phyloP scores from a whole-genome alignment of 2,888 invertebrate species.

The Tipula lateralis region DNA sequence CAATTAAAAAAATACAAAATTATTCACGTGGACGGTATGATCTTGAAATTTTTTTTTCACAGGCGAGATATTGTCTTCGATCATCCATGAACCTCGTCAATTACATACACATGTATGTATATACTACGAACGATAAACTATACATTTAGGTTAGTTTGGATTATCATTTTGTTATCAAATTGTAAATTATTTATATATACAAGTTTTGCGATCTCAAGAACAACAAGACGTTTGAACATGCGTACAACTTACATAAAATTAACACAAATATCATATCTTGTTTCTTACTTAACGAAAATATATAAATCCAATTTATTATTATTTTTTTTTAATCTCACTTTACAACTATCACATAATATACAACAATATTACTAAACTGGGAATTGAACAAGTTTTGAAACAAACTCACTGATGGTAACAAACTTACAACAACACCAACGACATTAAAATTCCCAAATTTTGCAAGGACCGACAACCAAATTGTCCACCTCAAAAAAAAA shows the following conservation, averaged over 20 bases:
- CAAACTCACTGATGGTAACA: not conserved
- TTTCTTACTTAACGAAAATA: conserved; percentile 29
- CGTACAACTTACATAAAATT: not conserved
- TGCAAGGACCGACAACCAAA: not conserved
- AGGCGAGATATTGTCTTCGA: too few relatives aligned
- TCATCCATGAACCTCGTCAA: not conserved
- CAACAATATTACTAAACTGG: not conserved
- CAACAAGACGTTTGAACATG: not conserved
- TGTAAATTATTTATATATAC: not conserved
- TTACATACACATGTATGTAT: too few relatives aligned
- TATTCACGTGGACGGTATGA: not conserved
- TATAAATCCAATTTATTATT: not conserved
- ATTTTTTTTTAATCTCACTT: not conserved
- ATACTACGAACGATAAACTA: too few relatives aligned
- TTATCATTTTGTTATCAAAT: not conserved
- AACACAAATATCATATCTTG: not conserved
- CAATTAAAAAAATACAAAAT: not conserved
- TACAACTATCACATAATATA: not conserved
- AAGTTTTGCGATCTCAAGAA: not conserved
- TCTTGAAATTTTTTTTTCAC: not conserved
- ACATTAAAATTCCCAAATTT: not conserved
- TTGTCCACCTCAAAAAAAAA: not conserved
- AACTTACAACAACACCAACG: not conserved
- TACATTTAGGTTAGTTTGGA: not conserved
- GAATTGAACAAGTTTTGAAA: not conserved